Base-by-base conservation (phyloP, 2,797 vertebrate genomes). In the Pseudochaenichthys georgianus region DNA sequence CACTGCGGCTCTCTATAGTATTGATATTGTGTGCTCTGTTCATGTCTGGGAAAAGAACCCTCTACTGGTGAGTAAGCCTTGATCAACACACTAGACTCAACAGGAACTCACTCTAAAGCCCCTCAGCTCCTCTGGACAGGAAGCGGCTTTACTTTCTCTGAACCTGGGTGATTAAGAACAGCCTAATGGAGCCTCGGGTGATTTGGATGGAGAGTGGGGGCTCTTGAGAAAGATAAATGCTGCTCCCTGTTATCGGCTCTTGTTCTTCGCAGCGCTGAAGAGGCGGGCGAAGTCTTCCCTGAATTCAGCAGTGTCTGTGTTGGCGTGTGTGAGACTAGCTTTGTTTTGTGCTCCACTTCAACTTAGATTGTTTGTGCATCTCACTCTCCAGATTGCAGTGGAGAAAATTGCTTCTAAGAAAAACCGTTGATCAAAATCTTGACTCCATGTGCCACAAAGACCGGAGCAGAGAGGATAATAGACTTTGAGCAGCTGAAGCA, bases 361-460 rank as follows among this genome's bases (percentile, higher is more conserved):
- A 12, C 54, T 66, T 17, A 51, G 73, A 64, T 28, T 78, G 75
- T 77, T 80, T 70, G 58, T 57, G 52, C 48, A 19, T 69, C 65
- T 81, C 65, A 2, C n/a, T 58, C 63, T 61, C 55, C 59, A 70
- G 75, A 81, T 71, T 75, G 61, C 53, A 54, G 60, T 4, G 67
- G 57, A 70, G 77, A 48, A 87, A 89, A 90, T 84, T 77, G 68
- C 70, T 82, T 85, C 51, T 47, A 43, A 23, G 34, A 51, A 77
- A 84, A 78, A 70, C 46, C 31, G 83, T 80, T 85, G 60, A 88
- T 87, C 78, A 76, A 68, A 87, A 86, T 68, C 75, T 79, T 45
- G 69, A 81, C 78, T 83, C 23, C 1, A 77, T 73, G 28, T 54
- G 75, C 34, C 73, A 78, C 68, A 4, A 63, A 78, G 57, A 46